Base-by-base conservation (phyloP, 2,113 vertebrate genomes). In the Microtus ochrogaster region DNA sequence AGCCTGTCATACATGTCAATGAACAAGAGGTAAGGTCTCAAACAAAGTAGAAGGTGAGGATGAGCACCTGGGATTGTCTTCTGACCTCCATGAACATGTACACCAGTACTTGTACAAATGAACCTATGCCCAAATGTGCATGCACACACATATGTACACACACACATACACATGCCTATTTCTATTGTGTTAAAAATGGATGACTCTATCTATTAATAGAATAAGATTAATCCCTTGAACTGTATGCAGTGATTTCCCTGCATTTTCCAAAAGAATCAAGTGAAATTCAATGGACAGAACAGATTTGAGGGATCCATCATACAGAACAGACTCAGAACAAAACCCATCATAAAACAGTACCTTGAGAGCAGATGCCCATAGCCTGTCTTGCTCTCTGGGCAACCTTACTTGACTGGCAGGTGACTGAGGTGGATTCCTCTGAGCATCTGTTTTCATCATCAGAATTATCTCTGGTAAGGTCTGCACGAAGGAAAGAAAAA, bases 401-500 rank as follows among this genome's bases (percentile, higher is more conserved):
- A 41, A 58, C 28, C 95, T 97, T 96, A 98, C 94, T 78, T 33
- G 47, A 5, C 0, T 2, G 0, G 2, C 11, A 63, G 66, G 0
- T 8, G 6, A 21, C 0, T 8, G 21, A 65, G 0, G 3, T 76
- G 44, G 21, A 82, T 66, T 36, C 4, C 82, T 36, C 7, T 0
- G 5, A 14, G 30, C 1, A 0, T 28, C 70, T 33, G 0, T 81
- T 77, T 74, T 0, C 44, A 7, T 92, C 93, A 41, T n/a, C 26
- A 44, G 44, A 44, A 44, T 44, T 44, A 44, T 44, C 44, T 44
- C 44, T 5, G 44, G 44, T 44, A 44, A 0, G 94, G 47, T 90
- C 97, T 98, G 85, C 39, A 41, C 3, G 83, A 76, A 93, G 26
- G 36, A 95, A 36, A 13, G 55, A 58, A 19, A 58, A 94, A 82